A percentile compares a stretch with the other conserved stretches of the same genome.
Conservation (phyloP, 2,888 invertebrate genomes). For the Drosophila melanosoma region DNA sequence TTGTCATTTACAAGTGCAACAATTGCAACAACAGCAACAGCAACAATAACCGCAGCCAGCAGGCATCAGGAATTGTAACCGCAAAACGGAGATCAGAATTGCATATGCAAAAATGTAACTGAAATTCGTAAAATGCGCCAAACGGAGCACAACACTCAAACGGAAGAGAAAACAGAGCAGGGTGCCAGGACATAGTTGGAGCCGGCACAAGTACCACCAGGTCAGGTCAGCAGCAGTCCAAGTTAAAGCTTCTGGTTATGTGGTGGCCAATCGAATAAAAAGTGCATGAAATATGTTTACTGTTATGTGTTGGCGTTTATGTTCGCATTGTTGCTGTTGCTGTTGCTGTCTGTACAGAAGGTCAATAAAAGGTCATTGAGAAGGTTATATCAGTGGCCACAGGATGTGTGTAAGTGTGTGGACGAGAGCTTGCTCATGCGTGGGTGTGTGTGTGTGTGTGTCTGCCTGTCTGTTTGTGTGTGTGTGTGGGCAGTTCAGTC, state of each 20-base stretch:
- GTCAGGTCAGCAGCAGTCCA: constrained; percentile 9
- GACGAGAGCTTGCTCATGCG: constrained; percentile 28
- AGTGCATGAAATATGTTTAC: constrained; percentile 72
- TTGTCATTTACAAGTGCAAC: constrained; percentile 72
- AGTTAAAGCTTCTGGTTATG: constrained; percentile 45
- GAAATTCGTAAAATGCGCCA: constrained; percentile 64
- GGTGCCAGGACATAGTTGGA: constrained; percentile 1
- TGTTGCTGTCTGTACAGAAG: constrained; percentile 56
- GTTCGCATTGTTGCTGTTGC: constrained; percentile 40
- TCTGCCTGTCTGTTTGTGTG: constrained; percentile 9
- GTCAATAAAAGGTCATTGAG: constrained; percentile 73
- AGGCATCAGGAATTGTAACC: constrained; percentile 60
- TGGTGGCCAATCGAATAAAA: constrained; percentile 66
- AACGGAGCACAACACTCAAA: constrained; percentile 16
- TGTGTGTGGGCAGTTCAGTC: constrained; percentile 26
- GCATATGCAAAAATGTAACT: constrained; percentile 75
- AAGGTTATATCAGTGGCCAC: constrained; percentile 60
- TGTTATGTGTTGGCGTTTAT: constrained; percentile 72
- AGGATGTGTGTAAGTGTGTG: constrained; percentile 16
- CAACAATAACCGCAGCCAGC: constrained; percentile 38
- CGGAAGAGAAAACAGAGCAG: constrained; percentile 5
- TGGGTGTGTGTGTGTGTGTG: constrained; percentile 27
- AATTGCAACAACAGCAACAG: constrained; percentile 24
- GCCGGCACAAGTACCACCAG: constrained; percentile 3
- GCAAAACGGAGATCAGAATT: constrained; percentile 73